phyloP scores from a whole-genome alignment of 2,888 invertebrate genomes.

The Meiosimyza decipiens region DNA sequence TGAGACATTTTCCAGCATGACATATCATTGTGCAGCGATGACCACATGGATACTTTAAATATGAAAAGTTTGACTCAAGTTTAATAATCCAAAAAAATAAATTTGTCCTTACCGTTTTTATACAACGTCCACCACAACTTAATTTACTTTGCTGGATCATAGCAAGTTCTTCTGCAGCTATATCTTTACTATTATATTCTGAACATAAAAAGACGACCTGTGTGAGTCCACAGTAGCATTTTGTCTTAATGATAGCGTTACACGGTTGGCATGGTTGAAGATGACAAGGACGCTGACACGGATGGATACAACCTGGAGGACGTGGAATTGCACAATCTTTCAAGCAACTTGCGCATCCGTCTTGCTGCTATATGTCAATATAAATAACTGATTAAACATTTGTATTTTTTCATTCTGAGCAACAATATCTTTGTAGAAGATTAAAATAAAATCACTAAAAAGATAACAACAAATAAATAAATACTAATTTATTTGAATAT shows the following conservation, averaged over 20 bases:
- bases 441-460: too few relatives aligned
- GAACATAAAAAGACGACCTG: slow-evolving; percentile 80
- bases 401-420: too few relatives aligned
- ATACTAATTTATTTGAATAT: neutral
- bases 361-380: slow-evolving; percentile 61
- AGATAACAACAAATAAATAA: too few relatives aligned
- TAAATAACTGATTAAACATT: too few relatives aligned
- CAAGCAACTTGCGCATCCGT: slow-evolving; percentile 72
- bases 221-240: slow-evolving; percentile 86
- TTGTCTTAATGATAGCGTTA: slow-evolving; percentile 73
- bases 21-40: slow-evolving; percentile 83
- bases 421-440: too few relatives aligned
- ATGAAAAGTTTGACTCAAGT: neutral
- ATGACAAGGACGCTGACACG: slow-evolving; percentile 78
- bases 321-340: slow-evolving; percentile 73
- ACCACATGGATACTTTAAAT: slow-evolving; percentile 79
- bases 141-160: slow-evolving; percentile 53
- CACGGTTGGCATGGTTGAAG: slow-evolving; percentile 82
- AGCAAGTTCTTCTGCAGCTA: slow-evolving; percentile 64
- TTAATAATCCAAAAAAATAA: neutral
- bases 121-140: slow-evolving; percentile 86
- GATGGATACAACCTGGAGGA: slow-evolving; percentile 81
- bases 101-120: slow-evolving; percentile 74
- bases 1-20: slow-evolving; percentile 78
- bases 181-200: slow-evolving; percentile 72